These are phyloP conservation scores for Rhagoletis pomonella DNA, from an alignment of 1,140 invertebrate species.

Conservation along the genomic window DNA sequence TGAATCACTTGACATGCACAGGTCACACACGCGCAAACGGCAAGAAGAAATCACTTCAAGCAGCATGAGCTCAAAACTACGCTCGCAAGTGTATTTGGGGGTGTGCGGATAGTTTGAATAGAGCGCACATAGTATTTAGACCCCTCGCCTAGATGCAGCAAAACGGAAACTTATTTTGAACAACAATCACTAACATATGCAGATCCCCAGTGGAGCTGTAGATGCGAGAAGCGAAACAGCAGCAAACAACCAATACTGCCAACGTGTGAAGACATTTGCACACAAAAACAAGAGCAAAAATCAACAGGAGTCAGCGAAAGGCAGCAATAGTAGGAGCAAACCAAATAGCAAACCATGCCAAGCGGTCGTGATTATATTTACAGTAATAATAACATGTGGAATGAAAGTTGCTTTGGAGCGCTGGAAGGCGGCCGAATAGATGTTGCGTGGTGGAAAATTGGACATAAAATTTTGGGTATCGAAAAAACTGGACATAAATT, in stretches of 20 bases:
- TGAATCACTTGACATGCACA: conserved; percentile 42
- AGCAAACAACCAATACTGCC: conserved; percentile 4
- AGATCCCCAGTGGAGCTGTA: conserved; percentile 47
- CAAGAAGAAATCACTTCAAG: conserved; percentile 23
- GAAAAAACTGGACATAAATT: too few species aligned
- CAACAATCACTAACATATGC: conserved; percentile 50
- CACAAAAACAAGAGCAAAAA: conserved; percentile 3
- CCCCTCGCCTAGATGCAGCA: not conserved
- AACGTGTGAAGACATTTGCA: conserved; percentile 43
- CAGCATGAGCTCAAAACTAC: not conserved
- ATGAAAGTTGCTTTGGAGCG: not conserved
- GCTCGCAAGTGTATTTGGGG: not conserved
- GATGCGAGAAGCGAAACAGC: conserved; percentile 36
- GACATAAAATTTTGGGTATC: too few species aligned
- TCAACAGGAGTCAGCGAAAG: not conserved
- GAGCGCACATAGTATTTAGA: not conserved
- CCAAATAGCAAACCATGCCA: not conserved
- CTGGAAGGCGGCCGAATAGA: not conserved
- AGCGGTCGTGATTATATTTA: not conserved
- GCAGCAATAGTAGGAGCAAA: not conserved
- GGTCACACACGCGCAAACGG: not conserved
- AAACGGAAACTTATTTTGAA: conserved; percentile 23
- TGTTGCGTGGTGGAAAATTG: too few species aligned
- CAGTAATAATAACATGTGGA: conserved; percentile 1
- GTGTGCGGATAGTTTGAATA: not conserved